Conservation (phyloP, 2,113 vertebrate species). For the Clarias magur region DNA sequence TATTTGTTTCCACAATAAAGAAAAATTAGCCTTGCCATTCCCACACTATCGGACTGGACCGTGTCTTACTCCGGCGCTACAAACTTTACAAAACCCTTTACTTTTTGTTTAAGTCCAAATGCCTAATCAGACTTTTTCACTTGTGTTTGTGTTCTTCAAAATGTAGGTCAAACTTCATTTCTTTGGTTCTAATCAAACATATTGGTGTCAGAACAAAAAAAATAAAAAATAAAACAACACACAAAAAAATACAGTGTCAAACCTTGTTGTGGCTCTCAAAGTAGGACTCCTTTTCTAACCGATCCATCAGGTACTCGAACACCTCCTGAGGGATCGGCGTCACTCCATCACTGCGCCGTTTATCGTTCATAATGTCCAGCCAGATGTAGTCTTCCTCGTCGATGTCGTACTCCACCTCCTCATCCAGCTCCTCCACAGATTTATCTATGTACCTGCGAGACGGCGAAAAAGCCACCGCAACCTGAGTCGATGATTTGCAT, state of each 20-base stretch:
- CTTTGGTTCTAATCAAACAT: not conserved
- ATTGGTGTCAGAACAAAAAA: not conserved
- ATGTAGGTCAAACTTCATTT: not conserved
- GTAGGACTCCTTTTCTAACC: conserved; percentile 97
- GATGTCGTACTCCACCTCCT: conserved; percentile 98
- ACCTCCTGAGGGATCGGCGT: conserved; percentile 94
- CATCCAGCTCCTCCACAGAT: conserved; percentile 94
- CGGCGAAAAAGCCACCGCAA: not conserved
- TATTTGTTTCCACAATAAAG: not conserved
- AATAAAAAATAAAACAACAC: not conserved
- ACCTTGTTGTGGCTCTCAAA: conserved; percentile 99
- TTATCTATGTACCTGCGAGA: conserved; percentile 92
- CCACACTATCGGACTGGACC: not conserved
- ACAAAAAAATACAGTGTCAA: not conserved
- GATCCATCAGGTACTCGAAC: conserved; percentile 98
- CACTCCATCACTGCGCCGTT: conserved; percentile 87
- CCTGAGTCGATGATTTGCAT: not conserved
- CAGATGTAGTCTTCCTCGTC: conserved; percentile 99
- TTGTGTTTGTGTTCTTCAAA: not conserved
- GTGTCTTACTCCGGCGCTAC: not conserved
- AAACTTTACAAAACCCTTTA: not conserved
- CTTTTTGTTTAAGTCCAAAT: not conserved
- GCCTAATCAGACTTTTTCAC: not conserved
- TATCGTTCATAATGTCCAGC: conserved; percentile 98
- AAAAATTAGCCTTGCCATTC: not conserved